phyloP scores from a whole-genome alignment of 2,888 invertebrate species.

The Metellina segmentata region DNA sequence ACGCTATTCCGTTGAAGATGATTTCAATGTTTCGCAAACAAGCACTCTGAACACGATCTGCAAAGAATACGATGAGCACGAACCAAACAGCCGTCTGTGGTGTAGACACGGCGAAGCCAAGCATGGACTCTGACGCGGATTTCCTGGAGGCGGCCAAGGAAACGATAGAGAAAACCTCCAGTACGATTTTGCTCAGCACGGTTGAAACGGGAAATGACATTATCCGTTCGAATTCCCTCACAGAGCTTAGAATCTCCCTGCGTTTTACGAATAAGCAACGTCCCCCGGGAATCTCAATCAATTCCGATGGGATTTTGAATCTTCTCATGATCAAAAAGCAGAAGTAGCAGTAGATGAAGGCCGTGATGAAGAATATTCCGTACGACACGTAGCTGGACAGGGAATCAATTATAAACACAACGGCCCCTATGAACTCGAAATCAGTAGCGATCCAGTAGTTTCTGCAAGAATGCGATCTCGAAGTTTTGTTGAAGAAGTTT shows the following conservation, averaged over 20 bases:
- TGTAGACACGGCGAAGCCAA: neutral
- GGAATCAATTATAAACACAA: constrained; percentile 15
- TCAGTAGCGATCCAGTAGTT: constrained; percentile 25
- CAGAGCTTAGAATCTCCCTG: neutral
- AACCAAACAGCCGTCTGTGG: constrained; percentile 12
- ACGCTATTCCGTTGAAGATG: neutral
- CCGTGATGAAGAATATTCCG: neutral
- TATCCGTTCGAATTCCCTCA: neutral
- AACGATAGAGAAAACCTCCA: constrained; percentile 16
- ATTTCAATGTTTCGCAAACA: neutral
- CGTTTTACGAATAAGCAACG: neutral
- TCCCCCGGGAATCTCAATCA: neutral
- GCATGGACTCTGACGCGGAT: neutral
- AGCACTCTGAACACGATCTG: neutral
- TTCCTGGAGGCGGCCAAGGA: neutral
- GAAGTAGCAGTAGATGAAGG: neutral
- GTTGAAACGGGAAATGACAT: constrained; percentile 30
- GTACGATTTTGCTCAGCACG: constrained; percentile 3
- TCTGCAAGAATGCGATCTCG: neutral
- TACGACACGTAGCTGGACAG: neutral
- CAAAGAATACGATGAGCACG: neutral
- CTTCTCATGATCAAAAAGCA: constrained; percentile 16
- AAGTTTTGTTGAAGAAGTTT: constrained; percentile 5
- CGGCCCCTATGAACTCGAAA: neutral
- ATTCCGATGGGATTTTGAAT: neutral